Evolutionary conservation across 2,113 vertebrate genomes (phyloP), one percentile per base, ranked within the genome.

Genomic region (Egretta garzetta): DNA sequence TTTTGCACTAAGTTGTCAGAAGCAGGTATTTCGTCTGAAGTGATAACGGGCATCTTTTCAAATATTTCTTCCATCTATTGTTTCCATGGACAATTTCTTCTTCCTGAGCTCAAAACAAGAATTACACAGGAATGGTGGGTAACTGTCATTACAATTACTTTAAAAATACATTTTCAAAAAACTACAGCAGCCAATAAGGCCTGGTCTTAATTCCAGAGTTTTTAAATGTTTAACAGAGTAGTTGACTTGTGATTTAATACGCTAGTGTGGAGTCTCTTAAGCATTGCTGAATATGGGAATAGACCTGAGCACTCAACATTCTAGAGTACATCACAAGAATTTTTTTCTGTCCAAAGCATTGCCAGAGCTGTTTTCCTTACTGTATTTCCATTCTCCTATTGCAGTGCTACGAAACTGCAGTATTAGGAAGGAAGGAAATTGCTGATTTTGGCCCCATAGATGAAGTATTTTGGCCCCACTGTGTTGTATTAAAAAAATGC

Each of bases 21-120:
- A 94, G 99, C 99, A 58, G 99, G 99, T 66, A 98, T 99, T 97
- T 99, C 99, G 90, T 91, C 97, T 58, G 99, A 99, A 10, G 99
- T 99, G 89, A 99, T 98, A 96, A 99, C 98, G 2, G 99, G 99
- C 94, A 99, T 99, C 96, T 99, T 99, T 97, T 99, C 99, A 72
- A 99, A 99, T 97, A 99, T 99, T 97, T 99, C 99, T 93, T 99
- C 99, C 74, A 99, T 99, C 97, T 99, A 99, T 94, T 97, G 99
- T 95, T 99, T 99, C 98, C 99, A 99, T 1, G 98, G 99, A 89
- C 98, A 99, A 95, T 99, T 99, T 97, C 99, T 99, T 83, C 98
- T 99, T 72, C 99, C 99, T 10, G 99, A 99, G 94, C 98, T 99
- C 60, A 99, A 99, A 96, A 98, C 98, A 4, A 98, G 99, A 93